These are phyloP conservation scores for Oncorhynchus clarkii DNA, from an alignment of 2,113 vertebrate genomes.

Conservation along the genomic window DNA sequence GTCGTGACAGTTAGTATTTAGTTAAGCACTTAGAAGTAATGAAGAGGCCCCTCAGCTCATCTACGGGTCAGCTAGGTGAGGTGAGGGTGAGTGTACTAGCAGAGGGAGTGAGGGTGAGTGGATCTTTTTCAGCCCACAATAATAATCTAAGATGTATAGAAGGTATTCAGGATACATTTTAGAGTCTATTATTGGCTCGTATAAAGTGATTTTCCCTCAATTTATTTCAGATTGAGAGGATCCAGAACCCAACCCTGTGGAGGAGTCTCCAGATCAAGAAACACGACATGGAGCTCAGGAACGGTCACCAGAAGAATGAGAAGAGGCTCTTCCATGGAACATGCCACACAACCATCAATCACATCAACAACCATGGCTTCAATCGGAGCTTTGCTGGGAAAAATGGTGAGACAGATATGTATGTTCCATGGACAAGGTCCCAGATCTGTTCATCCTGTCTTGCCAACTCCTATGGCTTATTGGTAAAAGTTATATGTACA, in stretches of 20 bases:
- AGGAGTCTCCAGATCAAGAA: constrained; percentile 64
- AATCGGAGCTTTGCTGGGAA: constrained; percentile 72
- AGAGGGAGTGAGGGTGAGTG: too few species aligned
- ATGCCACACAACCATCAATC: constrained; percentile 17
- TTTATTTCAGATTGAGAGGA: constrained; percentile 66
- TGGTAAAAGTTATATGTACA: too few species aligned
- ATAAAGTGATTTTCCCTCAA: background rate
- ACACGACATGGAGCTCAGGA: constrained; percentile 59
- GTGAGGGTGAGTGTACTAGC: too few species aligned
- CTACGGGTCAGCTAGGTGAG: too few species aligned
- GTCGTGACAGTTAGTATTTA: too few species aligned
- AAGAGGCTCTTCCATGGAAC: constrained; percentile 73
- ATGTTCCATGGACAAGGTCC: too few species aligned
- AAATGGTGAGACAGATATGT: constrained; percentile 60
- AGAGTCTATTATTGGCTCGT: too few species aligned
- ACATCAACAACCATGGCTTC: constrained; percentile 67
- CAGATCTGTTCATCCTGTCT: too few species aligned
- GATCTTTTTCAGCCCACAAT: background rate
- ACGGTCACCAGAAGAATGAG: constrained; percentile 65
- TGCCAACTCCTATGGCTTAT: too few species aligned
- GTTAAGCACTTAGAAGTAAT: too few species aligned
- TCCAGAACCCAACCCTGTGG: constrained; percentile 71
- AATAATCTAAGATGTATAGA: background rate
- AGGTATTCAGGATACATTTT: background rate
- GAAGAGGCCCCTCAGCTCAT: too few species aligned